Base-by-base conservation (phyloP, 1,140 invertebrate species). In the Aphis gossypii region DNA sequence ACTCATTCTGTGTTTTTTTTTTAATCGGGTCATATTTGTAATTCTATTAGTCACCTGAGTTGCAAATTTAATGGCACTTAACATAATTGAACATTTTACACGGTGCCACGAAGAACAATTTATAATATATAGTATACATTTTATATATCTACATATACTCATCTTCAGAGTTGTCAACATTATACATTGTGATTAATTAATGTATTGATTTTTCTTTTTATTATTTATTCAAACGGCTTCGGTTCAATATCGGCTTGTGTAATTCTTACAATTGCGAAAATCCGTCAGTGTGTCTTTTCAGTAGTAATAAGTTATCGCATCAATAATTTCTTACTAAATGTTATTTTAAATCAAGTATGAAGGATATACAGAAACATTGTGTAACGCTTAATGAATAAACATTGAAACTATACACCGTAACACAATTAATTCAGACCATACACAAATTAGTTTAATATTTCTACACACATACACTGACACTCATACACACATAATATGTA, bases 281-380 rank as follows among this genome's bases (percentile, higher is more conserved):
- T 48, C 18, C 86, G 30, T 20, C 30, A 7, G 25, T 25, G 25
- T 86, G 60, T 76, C 60, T 46, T 25, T 46, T 14, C 18, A 84
- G 83, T 11, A 84, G 82, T 25, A 84, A 38, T 30, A 35, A 5
- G n/a, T 89, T 89, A 89, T 89, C 87, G 87, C 90, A 76, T 76
- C 90, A 38, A 92, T 51, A 83, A 83, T 51, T 92, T 82, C 90
- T 92, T 92, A 76, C 90, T 92, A 92, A 92, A 92, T 92, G 90
- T 51, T 38, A 41, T 83, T 76, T 83, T n/a, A 83, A 92, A 92
- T 92, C 90, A 38, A 51, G 68, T 92, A 83, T 83, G 90, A 92
- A 92, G 90, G 90, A 76, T 92, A 92, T 51, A 92, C 60, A 23
- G 60, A 46, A 9, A 92, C 48, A 20, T 92, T 68, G 90, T 92